Evolutionary conservation across 2,113 vertebrate genomes (phyloP), one percentile per base, ranked within the genome.

Genomic region (Epinephelus moara): DNA sequence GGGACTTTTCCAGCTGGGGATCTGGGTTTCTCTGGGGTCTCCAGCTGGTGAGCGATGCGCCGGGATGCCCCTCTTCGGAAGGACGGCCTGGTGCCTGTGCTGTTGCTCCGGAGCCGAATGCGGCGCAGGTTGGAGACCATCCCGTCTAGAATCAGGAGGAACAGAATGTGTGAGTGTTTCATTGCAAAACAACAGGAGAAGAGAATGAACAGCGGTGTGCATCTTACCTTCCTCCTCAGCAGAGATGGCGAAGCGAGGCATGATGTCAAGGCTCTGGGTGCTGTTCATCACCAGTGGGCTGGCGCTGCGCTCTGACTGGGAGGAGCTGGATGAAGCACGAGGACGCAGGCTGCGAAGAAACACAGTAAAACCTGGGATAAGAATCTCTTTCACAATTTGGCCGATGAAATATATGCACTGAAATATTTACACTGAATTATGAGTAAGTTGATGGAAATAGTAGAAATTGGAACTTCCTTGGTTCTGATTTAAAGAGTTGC

Each of bases 51-150:
- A 19, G 94, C 93, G 0, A 96, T 95, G 21, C 96, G 96, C 0
- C 95, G 94, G 13, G 94, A 94, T 1, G 94, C 88, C 0, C 95
- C 97, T 66, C 95, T 92, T 0, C 96, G 94, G 1, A 95, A 94
- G 0, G 97, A 94, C 25, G 96, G 97, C 42, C 97, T 95, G 0
- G 97, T 97, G 1, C 97, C 98, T 0, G 96, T 98, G 89, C 97
- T 98, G 94, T 99, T 99, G 88, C 98, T 99, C 5, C 98, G 96
- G 0, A 99, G 95, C 19, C 98, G 97, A 12, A 97, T 96, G 4
- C 96, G 96, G 42, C 94, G 96, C 86, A 99, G 91, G 83, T 94
- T 95, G 73, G 92, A 93, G n/a, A 95, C 94, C 72, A 95, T 81
- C 11, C 93, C 94, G 6, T 95, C 94, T 93, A 37, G 0, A 21